Conservation (phyloP, 2,888 invertebrate species). For the Tinea pellionella region DNA sequence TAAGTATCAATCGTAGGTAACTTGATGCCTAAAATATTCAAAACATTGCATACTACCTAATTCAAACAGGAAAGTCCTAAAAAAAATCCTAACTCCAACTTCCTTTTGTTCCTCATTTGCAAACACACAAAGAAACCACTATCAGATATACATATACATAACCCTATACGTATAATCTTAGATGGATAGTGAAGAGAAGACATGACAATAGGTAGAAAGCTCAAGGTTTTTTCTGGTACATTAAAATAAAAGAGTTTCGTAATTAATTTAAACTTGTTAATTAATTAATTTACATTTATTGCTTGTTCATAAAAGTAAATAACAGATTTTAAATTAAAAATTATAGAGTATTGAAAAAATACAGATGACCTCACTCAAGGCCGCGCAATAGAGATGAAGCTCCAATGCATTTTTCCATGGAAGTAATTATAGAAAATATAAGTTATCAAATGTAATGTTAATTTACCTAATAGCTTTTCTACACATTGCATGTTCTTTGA, state of each 20-base stretch:
- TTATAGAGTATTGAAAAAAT: too few relatives aligned
- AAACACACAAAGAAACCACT: not conserved
- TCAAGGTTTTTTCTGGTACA: not conserved
- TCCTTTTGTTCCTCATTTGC: slow-evolving; percentile 5
- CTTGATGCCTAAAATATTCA: not conserved
- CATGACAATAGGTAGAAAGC: not conserved
- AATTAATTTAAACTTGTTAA: too few relatives aligned
- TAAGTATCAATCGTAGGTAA: too few relatives aligned
- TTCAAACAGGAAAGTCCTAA: not conserved
- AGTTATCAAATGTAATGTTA: too few relatives aligned
- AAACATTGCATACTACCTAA: not conserved
- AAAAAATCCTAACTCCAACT: not conserved
- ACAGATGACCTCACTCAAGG: too few relatives aligned
- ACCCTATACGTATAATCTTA: not conserved
- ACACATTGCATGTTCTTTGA: not conserved
- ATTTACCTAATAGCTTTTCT: not conserved
- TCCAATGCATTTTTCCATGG: too few relatives aligned
- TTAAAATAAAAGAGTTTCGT: too few relatives aligned
- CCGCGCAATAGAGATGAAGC: too few relatives aligned
- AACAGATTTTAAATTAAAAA: too few relatives aligned
- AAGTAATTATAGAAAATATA: too few relatives aligned
- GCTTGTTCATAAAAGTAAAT: too few relatives aligned
- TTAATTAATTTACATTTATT: too few relatives aligned
- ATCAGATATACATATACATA: not conserved
- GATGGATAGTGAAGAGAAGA: not conserved